phyloP scores from a whole-genome alignment of 2,888 invertebrate species.

The Ephialtes manifestator region DNA sequence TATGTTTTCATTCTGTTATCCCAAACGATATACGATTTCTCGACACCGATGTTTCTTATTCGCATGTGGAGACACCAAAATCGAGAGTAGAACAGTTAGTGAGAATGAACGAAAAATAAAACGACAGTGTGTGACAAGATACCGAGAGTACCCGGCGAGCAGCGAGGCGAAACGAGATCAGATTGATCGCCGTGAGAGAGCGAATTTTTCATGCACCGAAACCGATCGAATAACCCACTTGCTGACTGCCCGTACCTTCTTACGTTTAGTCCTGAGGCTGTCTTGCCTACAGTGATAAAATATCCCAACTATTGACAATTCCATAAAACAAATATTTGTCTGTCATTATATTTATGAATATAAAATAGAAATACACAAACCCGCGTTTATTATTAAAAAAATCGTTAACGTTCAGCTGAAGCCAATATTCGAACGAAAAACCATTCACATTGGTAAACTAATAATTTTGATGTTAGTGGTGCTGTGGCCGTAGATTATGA shows the following conservation, averaged over 20 bases:
- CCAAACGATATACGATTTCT: slow-evolving; percentile 20
- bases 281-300: neutral
- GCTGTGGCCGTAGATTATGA: too few species aligned
- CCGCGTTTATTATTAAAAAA: too few species aligned
- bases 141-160: slow-evolving; percentile 24
- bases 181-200: slow-evolving; percentile 69
- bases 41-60: slow-evolving; percentile 7
- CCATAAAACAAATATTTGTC: too few species aligned
- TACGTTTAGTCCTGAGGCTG: neutral
- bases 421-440: neutral
- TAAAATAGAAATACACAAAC: too few species aligned
- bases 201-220: slow-evolving; percentile 32
- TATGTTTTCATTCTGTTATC: slow-evolving; percentile 19
- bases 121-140: slow-evolving; percentile 20
- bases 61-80: neutral
- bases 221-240: slow-evolving; percentile 57
- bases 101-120: slow-evolving; percentile 29
- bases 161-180: slow-evolving; percentile 47
- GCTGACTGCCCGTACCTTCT: neutral
- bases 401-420: too few species aligned
- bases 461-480: too few species aligned
- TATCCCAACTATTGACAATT: too few species aligned
- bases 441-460: neutral
- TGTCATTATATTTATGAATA: too few species aligned
- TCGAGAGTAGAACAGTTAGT: slow-evolving; percentile 17